These are phyloP conservation scores for Mungos mungo DNA, from an alignment of 2,113 vertebrate species.

Conservation along the genomic window DNA sequence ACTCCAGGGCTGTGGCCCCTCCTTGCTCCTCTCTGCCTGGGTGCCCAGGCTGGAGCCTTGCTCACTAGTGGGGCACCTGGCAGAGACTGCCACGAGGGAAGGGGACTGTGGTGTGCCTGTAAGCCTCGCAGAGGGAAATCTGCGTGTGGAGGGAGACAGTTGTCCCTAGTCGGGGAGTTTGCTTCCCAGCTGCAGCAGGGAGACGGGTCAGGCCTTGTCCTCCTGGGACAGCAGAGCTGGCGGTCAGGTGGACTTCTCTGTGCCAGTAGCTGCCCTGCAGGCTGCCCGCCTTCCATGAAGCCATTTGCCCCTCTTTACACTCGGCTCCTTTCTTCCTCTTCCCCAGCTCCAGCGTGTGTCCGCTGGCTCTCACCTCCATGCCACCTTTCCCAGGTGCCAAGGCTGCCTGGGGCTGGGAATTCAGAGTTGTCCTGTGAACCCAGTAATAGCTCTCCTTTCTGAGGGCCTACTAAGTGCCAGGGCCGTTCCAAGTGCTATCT, in stretches of 20 bases:
- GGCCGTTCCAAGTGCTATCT: neutral
- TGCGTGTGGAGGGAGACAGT: no score
- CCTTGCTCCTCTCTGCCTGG: neutral
- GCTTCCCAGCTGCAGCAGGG: neutral
- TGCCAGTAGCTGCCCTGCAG: neutral
- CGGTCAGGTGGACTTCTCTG: neutral
- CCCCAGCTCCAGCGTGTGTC: neutral
- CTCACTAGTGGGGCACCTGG: neutral
- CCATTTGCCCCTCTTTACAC: neutral
- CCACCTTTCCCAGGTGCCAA: neutral
- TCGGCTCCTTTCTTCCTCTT: neutral
- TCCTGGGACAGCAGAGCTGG: neutral
- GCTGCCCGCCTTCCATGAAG: neutral
- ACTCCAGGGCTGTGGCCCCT: neutral
- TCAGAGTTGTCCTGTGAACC: neutral
- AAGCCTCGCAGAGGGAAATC: neutral
- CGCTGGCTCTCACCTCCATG: neutral
- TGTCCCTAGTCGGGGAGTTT: neutral
- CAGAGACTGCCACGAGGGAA: neutral
- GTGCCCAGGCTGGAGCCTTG: neutral
- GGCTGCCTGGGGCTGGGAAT: neutral
- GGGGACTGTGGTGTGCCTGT: rapidly evolving
- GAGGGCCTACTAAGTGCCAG: neutral
- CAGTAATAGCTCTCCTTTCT: neutral
- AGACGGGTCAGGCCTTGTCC: neutral